A percentile compares a stretch with the other conserved stretches of the same genome.
Conservation (phyloP, 2,113 vertebrate species). For the Salvelinus sp. region DNA sequence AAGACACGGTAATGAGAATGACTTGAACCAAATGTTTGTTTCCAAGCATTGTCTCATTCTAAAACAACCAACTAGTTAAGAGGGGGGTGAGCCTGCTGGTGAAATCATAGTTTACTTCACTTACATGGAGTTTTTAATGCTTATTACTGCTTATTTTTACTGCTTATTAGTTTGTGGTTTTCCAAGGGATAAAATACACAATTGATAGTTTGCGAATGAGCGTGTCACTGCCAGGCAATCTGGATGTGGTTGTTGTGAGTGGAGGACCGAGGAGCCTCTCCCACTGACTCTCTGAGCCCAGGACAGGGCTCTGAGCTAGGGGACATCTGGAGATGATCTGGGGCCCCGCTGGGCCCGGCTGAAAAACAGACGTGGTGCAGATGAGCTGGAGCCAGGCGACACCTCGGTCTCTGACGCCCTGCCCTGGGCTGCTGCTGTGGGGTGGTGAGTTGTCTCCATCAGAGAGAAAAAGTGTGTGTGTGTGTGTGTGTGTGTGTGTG, state of each 20-base stretch:
- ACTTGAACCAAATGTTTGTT: constrained; percentile 16
- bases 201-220: constrained; percentile 29
- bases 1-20: constrained; percentile 25
- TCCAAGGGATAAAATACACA: constrained; percentile 19
- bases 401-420: constrained; percentile 32
- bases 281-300: constrained; percentile 19
- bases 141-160: constrained; percentile 26
- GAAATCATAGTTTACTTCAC: constrained; percentile 14
- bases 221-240: constrained; percentile 34
- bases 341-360: constrained; percentile 20
- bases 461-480: neutral
- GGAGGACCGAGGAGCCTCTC: constrained; percentile 40
- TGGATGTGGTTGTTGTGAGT: constrained; percentile 41
- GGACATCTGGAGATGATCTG: constrained; percentile 70
- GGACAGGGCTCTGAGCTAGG: no score
- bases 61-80: constrained; percentile 22
- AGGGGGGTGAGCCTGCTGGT: neutral
- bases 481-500: neutral
- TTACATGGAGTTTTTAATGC: constrained; percentile 6
- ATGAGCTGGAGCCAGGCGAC: constrained; percentile 54
- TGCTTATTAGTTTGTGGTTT: constrained; percentile 23
- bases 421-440: neutral
- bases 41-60: constrained; percentile 47
- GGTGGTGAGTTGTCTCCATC: neutral
- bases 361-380: constrained; percentile 21